Percentiles rank a stretch among this genome's conserved stretches.
These are phyloP conservation scores for Abrostola tripartita DNA, from an alignment of 2,888 invertebrate genomes.

Conservation along the genomic window DNA sequence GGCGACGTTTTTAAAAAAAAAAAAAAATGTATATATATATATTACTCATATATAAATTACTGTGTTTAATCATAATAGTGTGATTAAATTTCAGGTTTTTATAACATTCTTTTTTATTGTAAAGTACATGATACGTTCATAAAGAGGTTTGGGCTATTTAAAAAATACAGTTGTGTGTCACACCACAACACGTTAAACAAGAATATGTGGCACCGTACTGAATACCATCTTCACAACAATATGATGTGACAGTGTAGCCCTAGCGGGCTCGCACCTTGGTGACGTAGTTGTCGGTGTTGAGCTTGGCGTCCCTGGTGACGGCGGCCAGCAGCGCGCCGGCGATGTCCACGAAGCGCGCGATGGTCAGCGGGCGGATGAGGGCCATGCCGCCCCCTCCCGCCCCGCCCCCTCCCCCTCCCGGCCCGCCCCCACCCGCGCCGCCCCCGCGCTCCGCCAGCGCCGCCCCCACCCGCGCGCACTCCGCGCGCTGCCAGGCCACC, in stretches of 20 bases:
- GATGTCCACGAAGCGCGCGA: constrained; percentile 82
- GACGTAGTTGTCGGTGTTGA: constrained; percentile 82
- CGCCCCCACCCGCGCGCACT: constrained; percentile 63
- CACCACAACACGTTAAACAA: too few relatives aligned
- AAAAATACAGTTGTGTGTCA: too few relatives aligned
- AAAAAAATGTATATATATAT: too few relatives aligned
- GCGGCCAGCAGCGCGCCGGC: constrained; percentile 67
- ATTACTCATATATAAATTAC: too few relatives aligned
- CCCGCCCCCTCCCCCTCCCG: constrained; percentile 41
- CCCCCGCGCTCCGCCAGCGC: constrained; percentile 57
- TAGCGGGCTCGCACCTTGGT: constrained; percentile 69
- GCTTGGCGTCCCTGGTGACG: constrained; percentile 64
- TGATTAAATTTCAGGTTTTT: too few relatives aligned
- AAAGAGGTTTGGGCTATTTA: too few relatives aligned
- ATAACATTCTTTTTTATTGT: too few relatives aligned
- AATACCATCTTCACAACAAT: too few relatives aligned
- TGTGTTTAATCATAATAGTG: too few relatives aligned
- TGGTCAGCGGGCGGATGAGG: constrained; percentile 81
- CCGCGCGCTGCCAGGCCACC: constrained; percentile 77
- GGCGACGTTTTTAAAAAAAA: too few relatives aligned
- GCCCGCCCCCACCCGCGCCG: constrained; percentile 56
- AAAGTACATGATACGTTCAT: too few relatives aligned
- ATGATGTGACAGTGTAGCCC: not conserved
- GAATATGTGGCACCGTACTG: too few relatives aligned
- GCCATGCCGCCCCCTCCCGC: constrained; percentile 53